These are phyloP conservation scores for Aldabrachelys gigantea DNA, from an alignment of 2,113 vertebrate species.

Conservation along the genomic window DNA sequence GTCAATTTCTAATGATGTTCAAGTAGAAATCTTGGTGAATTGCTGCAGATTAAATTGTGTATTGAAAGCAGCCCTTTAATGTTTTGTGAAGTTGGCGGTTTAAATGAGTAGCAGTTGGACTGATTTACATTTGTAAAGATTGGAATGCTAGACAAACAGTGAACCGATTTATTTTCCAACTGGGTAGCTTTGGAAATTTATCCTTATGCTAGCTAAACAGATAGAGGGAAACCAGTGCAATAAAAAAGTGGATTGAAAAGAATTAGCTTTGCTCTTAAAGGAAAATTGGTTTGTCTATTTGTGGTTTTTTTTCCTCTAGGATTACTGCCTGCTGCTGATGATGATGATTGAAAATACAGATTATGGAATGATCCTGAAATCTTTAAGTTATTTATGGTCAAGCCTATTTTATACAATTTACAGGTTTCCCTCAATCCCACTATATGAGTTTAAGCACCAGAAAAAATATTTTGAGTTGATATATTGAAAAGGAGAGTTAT, in stretches of 20 bases:
- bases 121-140: conserved; percentile 86
- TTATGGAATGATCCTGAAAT: conserved; percentile 63
- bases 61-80: conserved; percentile 84
- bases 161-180: conserved; percentile 85
- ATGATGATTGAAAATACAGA: conserved; percentile 70
- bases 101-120: conserved; percentile 82
- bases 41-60: conserved; percentile 86
- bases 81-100: conserved; percentile 86
- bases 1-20: conserved; percentile 84
- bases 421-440: neutral
- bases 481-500: conserved; percentile 10
- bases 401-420: conserved; percentile 35
- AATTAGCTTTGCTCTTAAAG: conserved; percentile 84
- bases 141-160: conserved; percentile 85
- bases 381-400: conserved; percentile 61
- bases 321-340: conserved; percentile 75
- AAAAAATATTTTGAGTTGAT: conserved; percentile 8
- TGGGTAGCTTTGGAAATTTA: conserved; percentile 85
- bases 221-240: conserved; percentile 82
- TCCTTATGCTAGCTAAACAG: conserved; percentile 83
- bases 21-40: conserved; percentile 82
- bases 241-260: conserved; percentile 85
- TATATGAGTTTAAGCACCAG: neutral
- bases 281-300: conserved; percentile 85
- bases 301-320: conserved; percentile 63